A percentile compares a stretch with the other conserved stretches of the same genome.
These are phyloP conservation scores for Drosophila kikkawai DNA, from an alignment of 1,140 invertebrate species.

Conservation along the genomic window DNA sequence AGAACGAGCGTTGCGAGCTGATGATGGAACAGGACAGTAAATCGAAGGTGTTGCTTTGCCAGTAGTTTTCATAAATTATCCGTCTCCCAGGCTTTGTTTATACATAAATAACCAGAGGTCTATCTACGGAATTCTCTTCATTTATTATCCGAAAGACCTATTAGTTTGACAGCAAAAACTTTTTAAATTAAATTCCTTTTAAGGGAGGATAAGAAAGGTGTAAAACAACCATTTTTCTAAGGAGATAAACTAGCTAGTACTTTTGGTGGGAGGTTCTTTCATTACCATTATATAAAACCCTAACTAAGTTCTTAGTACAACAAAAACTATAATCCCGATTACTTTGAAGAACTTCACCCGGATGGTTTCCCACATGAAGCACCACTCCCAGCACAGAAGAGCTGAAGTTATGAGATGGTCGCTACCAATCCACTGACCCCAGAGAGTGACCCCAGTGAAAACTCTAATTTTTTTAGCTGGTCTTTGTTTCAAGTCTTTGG, in stretches of 20 bases:
- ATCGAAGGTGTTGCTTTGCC: conserved; percentile 40
- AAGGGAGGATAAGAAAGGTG: neutral
- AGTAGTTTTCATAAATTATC: conserved; percentile 39
- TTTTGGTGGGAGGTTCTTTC: neutral
- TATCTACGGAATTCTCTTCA: neutral
- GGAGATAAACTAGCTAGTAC: neutral
- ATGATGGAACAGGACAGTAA: conserved; percentile 29
- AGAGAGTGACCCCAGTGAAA: conserved; percentile 41
- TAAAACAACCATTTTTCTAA: neutral
- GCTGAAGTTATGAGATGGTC: conserved; percentile 40
- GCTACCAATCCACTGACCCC: conserved; percentile 26
- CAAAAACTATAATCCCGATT: neutral
- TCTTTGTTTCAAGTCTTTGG: conserved; percentile 13
- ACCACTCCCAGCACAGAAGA: conserved; percentile 2
- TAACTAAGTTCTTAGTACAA: neutral
- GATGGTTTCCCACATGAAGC: neutral
- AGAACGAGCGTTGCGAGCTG: neutral
- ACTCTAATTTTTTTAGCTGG: conserved; percentile 28
- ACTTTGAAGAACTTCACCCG: neutral
- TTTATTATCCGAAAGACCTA: conserved; percentile 19
- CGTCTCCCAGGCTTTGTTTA: conserved; percentile 27
- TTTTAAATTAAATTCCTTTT: conserved; percentile 1
- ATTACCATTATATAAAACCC: neutral
- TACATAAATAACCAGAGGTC: conserved; percentile 20
- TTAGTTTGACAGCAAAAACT: neutral